Conservation (phyloP, 1,140 invertebrate species). For the Cydia pomonella region DNA sequence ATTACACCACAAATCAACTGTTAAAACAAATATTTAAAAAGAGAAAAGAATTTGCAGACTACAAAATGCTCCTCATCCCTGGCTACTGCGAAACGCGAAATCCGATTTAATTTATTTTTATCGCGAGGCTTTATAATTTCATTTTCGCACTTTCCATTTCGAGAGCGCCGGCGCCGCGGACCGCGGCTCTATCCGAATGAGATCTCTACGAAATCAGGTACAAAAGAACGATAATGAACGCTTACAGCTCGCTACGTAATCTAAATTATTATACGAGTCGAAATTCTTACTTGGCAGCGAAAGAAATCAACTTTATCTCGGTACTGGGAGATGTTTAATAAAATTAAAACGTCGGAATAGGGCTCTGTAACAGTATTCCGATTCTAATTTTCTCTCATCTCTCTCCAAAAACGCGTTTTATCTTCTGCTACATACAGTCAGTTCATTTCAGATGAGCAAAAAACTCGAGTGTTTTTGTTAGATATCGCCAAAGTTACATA, state of each 20-base stretch:
- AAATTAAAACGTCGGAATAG: slow-evolving; percentile 77
- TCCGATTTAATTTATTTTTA: slow-evolving; percentile 82
- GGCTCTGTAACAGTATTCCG: slow-evolving; percentile 67
- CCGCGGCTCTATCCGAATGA: slow-evolving; percentile 78
- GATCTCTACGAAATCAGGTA: slow-evolving; percentile 80
- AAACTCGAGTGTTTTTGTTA: slow-evolving; percentile 35
- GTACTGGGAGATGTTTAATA: slow-evolving; percentile 75
- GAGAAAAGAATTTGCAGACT: slow-evolving; percentile 74
- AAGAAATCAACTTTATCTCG: slow-evolving; percentile 79
- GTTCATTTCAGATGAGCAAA: slow-evolving; percentile 41
- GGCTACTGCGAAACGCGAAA: slow-evolving; percentile 77
- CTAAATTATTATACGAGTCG: slow-evolving; percentile 80
- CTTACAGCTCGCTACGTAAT: slow-evolving; percentile 79
- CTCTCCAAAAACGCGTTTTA: slow-evolving; percentile 52
- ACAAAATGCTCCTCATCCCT: slow-evolving; percentile 73
- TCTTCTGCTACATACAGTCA: slow-evolving; percentile 45
- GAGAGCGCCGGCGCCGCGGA: slow-evolving; percentile 75
- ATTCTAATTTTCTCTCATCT: slow-evolving; percentile 67
- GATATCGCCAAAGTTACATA: slow-evolving; percentile 41
- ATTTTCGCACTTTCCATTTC: slow-evolving; percentile 81
- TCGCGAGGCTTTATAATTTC: slow-evolving; percentile 80
- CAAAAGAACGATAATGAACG: slow-evolving; percentile 81
- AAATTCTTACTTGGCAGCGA: slow-evolving; percentile 78
- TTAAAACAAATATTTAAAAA: slow-evolving; percentile 79
- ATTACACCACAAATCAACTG: slow-evolving; percentile 77